Percentiles rank a stretch among this genome's conserved stretches.
Evolutionary conservation across 2,888 invertebrate genomes (phyloP).

Genomic region (Eilema griseolum): DNA sequence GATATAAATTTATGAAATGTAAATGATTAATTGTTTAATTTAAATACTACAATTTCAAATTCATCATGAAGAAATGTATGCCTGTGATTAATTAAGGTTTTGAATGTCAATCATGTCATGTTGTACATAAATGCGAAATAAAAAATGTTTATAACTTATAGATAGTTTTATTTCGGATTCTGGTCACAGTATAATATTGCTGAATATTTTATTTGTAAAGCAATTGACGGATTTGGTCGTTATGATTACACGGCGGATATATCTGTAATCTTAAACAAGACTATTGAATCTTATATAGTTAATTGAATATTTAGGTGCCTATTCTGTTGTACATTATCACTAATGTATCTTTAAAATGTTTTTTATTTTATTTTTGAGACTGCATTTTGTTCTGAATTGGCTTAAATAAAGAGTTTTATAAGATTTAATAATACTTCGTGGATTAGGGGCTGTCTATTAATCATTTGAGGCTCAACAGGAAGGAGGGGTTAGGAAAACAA

Average conservation of each 20-base stretch:
- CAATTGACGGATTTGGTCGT: conserved; percentile 5
- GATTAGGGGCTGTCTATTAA: too few species aligned
- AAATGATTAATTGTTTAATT: conserved; percentile 10
- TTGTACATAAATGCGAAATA: conserved; percentile 44
- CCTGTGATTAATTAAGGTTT: conserved; percentile 22
- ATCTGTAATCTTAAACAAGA: neutral
- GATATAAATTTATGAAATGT: conserved; percentile 58
- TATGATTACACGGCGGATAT: neutral
- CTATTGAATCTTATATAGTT: neutral
- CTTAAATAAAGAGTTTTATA: too few species aligned
- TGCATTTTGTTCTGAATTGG: too few species aligned
- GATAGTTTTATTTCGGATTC: conserved; percentile 33
- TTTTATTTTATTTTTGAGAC: too few species aligned
- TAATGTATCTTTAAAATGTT: too few species aligned
- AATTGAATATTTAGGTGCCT: too few species aligned
- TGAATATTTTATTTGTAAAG: neutral
- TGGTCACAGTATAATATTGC: conserved; percentile 15
- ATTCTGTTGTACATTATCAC: too few species aligned
- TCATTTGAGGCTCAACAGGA: too few species aligned
- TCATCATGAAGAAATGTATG: conserved; percentile 32
- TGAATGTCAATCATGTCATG: conserved; percentile 52
- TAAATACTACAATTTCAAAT: conserved; percentile 9
- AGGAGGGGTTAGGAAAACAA: too few species aligned
- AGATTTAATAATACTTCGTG: too few species aligned
- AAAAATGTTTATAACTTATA: conserved; percentile 37